Base-by-base conservation (phyloP, 2,888 invertebrate species). In the Muschampia plurimacula region DNA sequence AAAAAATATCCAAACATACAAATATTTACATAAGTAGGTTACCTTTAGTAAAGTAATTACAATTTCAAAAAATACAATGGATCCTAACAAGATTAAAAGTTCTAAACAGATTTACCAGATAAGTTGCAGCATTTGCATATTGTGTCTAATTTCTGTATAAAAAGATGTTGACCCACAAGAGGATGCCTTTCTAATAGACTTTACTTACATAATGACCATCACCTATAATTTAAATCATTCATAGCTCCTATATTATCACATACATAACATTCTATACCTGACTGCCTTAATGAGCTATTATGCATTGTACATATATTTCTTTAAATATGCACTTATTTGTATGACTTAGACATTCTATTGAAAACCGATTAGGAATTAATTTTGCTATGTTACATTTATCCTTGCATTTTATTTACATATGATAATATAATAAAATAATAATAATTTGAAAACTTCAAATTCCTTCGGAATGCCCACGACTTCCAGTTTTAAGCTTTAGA, bases 111-210 rank as follows among this genome's bases (percentile, higher is more conserved):
- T 52, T 55, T 55, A 8, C 55, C n/a, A 60, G 60, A 60, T 36
- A 60, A 57, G 10, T 57, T 60, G n/a, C n/a, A 60, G 36, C 36
- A 60, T 60, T 60, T 60, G 36, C n/a, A 60, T 60, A 60, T 60
- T 60, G n/a, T 60, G 60, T 60, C 36, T 36, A 60, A 69, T 74
- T 71, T 71, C 59, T 41, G 60, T 72, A 74, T 72, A 74, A 74
- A 72, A 76, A 74, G 71, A 66, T 75, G 74, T 65, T 80, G 81
- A 83, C 81, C 80, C 77, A 80, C 73, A 67, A 62, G 55, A 67
- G 66, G 74, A 76, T 79, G 80, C 85, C 86, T 86, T 86, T 85
- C 86, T 85, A 86, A 82, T 81, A 77, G 73, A 75, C 32, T 49
- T 52, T 15, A 52, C 41, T 83, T 84, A 79, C 78, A 79, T 82